These are phyloP conservation scores for Dipodomys stephensi DNA, from an alignment of 2,113 vertebrate genomes.

Conservation along the genomic window DNA sequence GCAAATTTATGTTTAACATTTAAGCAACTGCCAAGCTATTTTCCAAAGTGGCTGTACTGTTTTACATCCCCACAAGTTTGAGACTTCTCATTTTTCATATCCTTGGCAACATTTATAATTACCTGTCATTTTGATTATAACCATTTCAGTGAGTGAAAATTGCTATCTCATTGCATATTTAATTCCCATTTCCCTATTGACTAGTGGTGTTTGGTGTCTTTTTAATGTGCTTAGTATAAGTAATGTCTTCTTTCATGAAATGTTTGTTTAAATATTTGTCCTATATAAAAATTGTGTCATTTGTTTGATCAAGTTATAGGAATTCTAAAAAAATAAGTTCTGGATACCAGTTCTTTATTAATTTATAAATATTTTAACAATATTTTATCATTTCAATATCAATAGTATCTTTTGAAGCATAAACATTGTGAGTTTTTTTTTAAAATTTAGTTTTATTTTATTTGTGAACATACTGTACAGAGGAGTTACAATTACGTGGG, in stretches of 20 bases:
- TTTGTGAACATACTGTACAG: too few species aligned
- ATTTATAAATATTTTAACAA: not conserved
- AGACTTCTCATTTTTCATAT: not conserved
- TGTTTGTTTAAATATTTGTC: slow-evolving; percentile 18
- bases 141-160: slow-evolving; percentile 1
- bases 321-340: not conserved
- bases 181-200: slow-evolving; percentile 44
- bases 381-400: slow-evolving; percentile 21
- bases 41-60: not conserved
- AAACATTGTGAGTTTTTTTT: not conserved
- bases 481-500: too few species aligned
- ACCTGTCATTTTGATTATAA: slow-evolving; percentile 39
- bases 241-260: slow-evolving; percentile 21
- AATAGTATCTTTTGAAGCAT: slow-evolving; percentile 14
- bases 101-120: not conserved
- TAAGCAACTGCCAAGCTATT: not conserved
- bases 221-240: slow-evolving; percentile 1
- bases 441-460: too few species aligned
- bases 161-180: not conserved
- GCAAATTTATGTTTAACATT: not conserved
- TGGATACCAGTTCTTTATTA: slow-evolving; percentile 24
- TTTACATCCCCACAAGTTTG: not conserved
- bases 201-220: not conserved
- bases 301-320: slow-evolving; percentile 19
- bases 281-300: slow-evolving; percentile 27